Evolutionary conservation across 2,888 invertebrate genomes (phyloP), one percentile per base, ranked within the genome.

Genomic region (Drosophila helvetica): DNA sequence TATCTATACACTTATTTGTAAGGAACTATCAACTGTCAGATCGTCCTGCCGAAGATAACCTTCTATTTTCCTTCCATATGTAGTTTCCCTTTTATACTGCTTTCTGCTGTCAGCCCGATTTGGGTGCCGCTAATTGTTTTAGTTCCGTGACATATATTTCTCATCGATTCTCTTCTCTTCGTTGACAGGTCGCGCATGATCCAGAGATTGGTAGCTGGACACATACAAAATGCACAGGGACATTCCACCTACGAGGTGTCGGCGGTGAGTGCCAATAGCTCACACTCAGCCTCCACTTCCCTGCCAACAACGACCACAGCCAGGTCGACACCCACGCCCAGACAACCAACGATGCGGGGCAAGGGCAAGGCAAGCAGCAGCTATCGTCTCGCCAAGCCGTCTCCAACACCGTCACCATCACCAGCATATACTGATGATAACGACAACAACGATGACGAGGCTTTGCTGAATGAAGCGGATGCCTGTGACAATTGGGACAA

Each of bases 201-300:
- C 74, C 94, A 95, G 82, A 93, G 95, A 66, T 92, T 96, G 70
- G 94, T 95, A 80, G 95, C 95, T 46, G 96, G 96, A 52, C 95
- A 95, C 84, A 92, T 95, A 66, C 91, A 91, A 68, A 91, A 92
- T 64, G 76, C 88, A 4, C 89, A 91, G 61, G 90, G 90, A 17
- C 89, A 77, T 54, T 89, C 90, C 19, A 85, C 86, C 6, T 90
- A 83, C 56, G 84, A 91, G 62, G 82, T 90, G 19, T 90, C 91
- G 9, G 77, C 89, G 0, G 88, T 90, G 51, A 83, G 86, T 27
- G 67, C 74, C 30, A 90, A 89, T 59, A 85, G 81, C 57, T 71
- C 86, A 66, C 75, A 79, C 48, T 47, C 56, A 18, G 22, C 72
- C 15, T 50, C 55, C 2, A 8, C 46, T 22, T 17, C 6, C 6